Base-by-base conservation (phyloP, 2,888 invertebrate genomes). In the Ctena decussata region DNA sequence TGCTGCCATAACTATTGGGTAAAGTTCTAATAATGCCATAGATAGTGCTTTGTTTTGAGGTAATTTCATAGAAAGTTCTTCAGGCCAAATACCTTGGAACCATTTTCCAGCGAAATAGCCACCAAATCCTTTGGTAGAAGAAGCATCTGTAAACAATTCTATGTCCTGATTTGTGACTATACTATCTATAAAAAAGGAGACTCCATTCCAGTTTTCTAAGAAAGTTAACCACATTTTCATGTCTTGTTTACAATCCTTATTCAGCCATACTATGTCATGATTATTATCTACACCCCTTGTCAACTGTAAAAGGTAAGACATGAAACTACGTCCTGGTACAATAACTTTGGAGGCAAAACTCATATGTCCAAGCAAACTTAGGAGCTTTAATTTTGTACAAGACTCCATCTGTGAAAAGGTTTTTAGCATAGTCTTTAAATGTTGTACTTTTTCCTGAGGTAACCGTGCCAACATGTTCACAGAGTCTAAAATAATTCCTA, bases 391-490 rank as follows among this genome's bases (percentile, higher is more conserved):
- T 44, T 44, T 44, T 44, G 44, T 44, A 18, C 11, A 44, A 8
- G 44, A 44, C 44, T 18, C 11, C 18, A 12, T 44, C 44, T 44
- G 44, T 44, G 18, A 18, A 44, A 44, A 44, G 11, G n/a, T 44
- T 12, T 44, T 44, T 44, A 44, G 8, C 11, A 44, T 12, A 44
- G 44, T 18, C 18, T 44, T 44, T 8, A 44, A 12, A 12, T 18
- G 44, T 18, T 12, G 8, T 12, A 44, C 18, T 44, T 44, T 44
- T 8, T 44, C 44, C 8, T 44, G 8, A 12, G 44, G 44, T 12
- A 44, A 18, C 18, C 44, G 44, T 12, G 44, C 44, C 44, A 12
- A 8, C 44, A 87, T 84, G 32, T 79, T 53, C 11, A 49, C 69
- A 6, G 89, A 74, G 24, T 76, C 76, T 12, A 76, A 37, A n/a